These are phyloP conservation scores for Helicoverpa zea DNA, from an alignment of 1,140 invertebrate genomes.

Conservation along the genomic window DNA sequence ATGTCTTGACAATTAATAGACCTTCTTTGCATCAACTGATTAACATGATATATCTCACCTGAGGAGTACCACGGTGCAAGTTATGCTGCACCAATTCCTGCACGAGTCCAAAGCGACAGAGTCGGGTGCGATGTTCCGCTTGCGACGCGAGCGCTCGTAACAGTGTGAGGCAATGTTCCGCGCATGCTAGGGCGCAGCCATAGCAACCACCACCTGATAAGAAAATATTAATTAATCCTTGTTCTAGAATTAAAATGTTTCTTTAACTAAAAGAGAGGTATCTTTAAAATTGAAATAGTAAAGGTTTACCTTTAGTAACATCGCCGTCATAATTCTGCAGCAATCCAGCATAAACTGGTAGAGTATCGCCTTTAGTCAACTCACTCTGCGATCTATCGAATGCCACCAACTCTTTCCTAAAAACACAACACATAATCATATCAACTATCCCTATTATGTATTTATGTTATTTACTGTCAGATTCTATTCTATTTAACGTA, in stretches of 20 bases:
- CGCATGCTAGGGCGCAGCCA: conserved; percentile 94
- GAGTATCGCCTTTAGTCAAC: conserved; percentile 83
- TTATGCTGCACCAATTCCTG: conserved; percentile 97
- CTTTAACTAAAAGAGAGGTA: neutral
- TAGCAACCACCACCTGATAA: conserved; percentile 90
- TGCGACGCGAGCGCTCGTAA: conserved; percentile 96
- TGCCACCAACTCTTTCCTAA: conserved; percentile 94
- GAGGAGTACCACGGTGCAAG: conserved; percentile 92
- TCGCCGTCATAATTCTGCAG: conserved; percentile 82
- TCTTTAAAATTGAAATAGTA: neutral
- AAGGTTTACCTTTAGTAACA: conserved; percentile 73
- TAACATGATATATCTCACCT: conserved; percentile 72
- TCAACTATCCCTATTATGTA: too few species aligned
- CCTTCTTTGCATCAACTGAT: too few species aligned
- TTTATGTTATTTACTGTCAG: too few species aligned
- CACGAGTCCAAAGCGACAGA: conserved; percentile 96
- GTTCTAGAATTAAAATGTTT: neutral
- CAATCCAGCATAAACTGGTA: conserved; percentile 82
- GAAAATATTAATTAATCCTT: neutral
- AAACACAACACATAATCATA: conserved; percentile 52
- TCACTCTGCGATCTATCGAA: conserved; percentile 95
- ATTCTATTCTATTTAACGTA: too few species aligned
- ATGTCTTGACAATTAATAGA: too few species aligned
- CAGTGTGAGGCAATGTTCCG: conserved; percentile 97
- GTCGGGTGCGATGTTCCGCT: conserved; percentile 90